Percentiles rank a stretch among this genome's conserved stretches.
Conservation (phyloP, 2,888 invertebrate genomes). For the Patella ulyssiponensis region DNA sequence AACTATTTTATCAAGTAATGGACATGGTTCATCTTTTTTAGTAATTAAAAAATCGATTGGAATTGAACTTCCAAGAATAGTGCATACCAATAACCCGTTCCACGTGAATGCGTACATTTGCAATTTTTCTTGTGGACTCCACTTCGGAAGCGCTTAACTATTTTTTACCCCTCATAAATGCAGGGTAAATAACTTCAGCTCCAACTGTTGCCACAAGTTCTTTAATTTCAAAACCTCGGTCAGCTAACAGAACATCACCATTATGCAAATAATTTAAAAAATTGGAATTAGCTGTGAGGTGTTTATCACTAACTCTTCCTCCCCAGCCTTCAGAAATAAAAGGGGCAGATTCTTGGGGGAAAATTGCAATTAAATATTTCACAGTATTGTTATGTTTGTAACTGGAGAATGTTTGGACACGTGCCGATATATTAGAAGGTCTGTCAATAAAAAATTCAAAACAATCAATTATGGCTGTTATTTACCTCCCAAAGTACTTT, state of each 20-base stretch:
- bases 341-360: too few relatives aligned
- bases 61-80: slow-evolving; percentile 34
- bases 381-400: slow-evolving; percentile 49
- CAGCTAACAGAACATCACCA: slow-evolving; percentile 43
- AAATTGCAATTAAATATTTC: slow-evolving; percentile 50
- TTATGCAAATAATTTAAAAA: slow-evolving; percentile 36
- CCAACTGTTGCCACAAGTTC: slow-evolving; percentile 35
- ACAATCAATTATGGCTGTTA: slow-evolving; percentile 32
- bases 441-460: slow-evolving; percentile 32
- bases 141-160: slow-evolving; percentile 39
- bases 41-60: slow-evolving; percentile 32
- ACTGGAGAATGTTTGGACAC: slow-evolving; percentile 43
- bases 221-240: slow-evolving; percentile 43
- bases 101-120: slow-evolving; percentile 41
- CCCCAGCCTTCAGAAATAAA: slow-evolving; percentile 50
- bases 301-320: slow-evolving; percentile 48
- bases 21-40: slow-evolving; percentile 23
- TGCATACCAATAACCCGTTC: slow-evolving; percentile 45
- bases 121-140: slow-evolving; percentile 39
- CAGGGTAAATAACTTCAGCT: slow-evolving; percentile 41
- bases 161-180: slow-evolving; percentile 39
- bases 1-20: slow-evolving; percentile 37
- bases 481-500: slow-evolving; percentile 19
- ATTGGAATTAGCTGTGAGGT: slow-evolving; percentile 46
- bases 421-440: slow-evolving; percentile 39